Conservation (phyloP, 2,888 invertebrate species). For the Aphodius granarius region DNA sequence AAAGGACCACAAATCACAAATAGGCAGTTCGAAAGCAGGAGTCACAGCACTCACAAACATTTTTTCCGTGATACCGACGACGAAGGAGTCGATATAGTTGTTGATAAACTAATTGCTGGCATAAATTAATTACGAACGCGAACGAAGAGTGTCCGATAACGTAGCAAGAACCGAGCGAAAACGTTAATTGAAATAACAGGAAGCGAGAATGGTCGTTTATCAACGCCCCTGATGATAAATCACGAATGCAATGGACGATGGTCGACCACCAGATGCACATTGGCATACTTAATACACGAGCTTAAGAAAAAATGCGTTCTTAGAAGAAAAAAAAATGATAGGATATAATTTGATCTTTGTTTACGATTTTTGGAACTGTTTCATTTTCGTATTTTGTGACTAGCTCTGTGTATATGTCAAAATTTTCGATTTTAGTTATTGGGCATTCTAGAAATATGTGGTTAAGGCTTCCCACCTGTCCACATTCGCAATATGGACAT, state of each 20-base stretch:
- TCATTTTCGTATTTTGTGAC: too few relatives aligned
- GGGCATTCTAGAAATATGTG: too few relatives aligned
- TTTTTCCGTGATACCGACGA: background rate
- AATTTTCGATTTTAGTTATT: too few relatives aligned
- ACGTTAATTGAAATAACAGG: constrained; percentile 12
- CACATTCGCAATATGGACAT: too few relatives aligned
- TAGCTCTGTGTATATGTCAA: too few relatives aligned
- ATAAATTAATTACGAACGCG: background rate
- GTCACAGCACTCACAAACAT: background rate
- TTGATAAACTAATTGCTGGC: background rate
- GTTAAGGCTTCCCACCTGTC: too few relatives aligned
- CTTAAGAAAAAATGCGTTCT: background rate
- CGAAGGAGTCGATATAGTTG: background rate
- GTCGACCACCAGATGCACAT: background rate
- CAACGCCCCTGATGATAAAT: constrained; percentile 4
- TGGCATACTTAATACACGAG: background rate
- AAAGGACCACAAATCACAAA: background rate
- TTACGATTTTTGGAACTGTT: too few relatives aligned
- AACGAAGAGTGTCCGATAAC: background rate
- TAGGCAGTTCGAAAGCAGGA: background rate
- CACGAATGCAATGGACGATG: constrained; percentile 1
- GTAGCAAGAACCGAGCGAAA: background rate
- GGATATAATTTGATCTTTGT: too few relatives aligned
- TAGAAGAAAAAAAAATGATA: too few relatives aligned
- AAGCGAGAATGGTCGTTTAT: background rate